Evolutionary conservation across 2,888 invertebrate species (phyloP).

Genomic region (Leucophora obtusa): DNA sequence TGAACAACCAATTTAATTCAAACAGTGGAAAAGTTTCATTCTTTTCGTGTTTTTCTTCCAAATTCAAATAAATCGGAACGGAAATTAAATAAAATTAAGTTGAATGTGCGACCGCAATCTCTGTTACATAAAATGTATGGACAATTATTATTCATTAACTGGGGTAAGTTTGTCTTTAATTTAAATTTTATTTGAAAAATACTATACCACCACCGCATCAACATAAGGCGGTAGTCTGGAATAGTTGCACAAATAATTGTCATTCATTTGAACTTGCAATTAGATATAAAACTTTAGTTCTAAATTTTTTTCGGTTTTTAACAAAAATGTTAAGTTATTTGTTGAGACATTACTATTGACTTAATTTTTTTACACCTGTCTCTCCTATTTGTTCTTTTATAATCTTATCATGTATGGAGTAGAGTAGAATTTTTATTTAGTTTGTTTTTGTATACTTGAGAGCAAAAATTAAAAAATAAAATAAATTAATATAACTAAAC

Average conservation of each 20-base stretch:
- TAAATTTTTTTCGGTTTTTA: constrained; percentile 2
- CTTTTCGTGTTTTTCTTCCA: constrained; percentile 2
- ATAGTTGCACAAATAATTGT: not conserved
- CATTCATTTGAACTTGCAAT: constrained; percentile 8
- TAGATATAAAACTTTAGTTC: not conserved
- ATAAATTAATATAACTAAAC: constrained; percentile 52
- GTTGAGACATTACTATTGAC: constrained; percentile 38
- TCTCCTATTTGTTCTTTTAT: constrained; percentile 39
- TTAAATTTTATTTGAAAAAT: not conserved
- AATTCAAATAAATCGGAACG: constrained; percentile 3
- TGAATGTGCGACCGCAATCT: not conserved
- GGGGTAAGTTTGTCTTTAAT: constrained; percentile 27
- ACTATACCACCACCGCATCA: not conserved
- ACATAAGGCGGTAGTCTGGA: not conserved
- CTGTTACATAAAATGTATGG: constrained; percentile 6
- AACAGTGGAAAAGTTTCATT: not conserved
- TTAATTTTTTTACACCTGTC: constrained; percentile 47
- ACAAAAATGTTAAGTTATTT: not conserved
- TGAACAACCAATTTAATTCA: not conserved
- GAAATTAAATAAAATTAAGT: constrained; percentile 24
- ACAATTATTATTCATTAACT: not conserved
- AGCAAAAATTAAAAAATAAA: constrained; percentile 41
- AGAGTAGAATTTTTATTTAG: constrained; percentile 30
- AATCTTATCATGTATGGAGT: constrained; percentile 56
- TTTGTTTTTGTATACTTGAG: constrained; percentile 33